Evolutionary conservation across 2,797 vertebrate genomes (phyloP).

Genomic region (Spinus pinus): DNA sequence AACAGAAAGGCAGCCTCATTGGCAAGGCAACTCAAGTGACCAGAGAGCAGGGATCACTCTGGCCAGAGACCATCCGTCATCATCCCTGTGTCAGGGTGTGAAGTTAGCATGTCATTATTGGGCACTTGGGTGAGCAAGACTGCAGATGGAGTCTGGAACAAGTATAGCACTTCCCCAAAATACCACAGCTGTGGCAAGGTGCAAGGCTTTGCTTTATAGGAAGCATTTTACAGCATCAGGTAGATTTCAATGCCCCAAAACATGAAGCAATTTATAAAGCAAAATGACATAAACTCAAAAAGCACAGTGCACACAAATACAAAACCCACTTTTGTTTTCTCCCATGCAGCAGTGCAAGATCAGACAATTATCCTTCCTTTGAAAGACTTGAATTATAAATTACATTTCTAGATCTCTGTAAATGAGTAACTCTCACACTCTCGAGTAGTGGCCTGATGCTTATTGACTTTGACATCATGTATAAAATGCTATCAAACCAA

Average conservation of each 20-base stretch:
- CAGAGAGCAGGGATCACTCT: not conserved
- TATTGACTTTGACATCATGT: not conserved
- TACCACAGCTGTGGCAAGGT: not conserved
- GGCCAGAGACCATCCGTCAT: not conserved
- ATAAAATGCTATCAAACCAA: not conserved
- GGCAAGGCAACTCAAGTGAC: not conserved
- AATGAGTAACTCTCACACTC: not conserved
- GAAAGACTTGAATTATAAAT: slow-evolving; percentile 33
- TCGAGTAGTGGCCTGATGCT: not conserved
- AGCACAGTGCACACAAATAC: not conserved
- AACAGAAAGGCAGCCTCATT: slow-evolving; percentile 32
- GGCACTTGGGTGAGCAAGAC: not conserved
- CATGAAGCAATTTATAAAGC: not conserved
- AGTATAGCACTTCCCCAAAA: not conserved
- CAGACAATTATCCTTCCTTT: not conserved
- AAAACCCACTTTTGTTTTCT: not conserved
- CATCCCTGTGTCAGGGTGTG: not conserved
- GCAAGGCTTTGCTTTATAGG: not conserved
- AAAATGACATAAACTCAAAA: not conserved
- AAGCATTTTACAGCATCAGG: not conserved
- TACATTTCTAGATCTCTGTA: not conserved
- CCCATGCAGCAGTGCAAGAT: not conserved
- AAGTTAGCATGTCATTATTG: not conserved
- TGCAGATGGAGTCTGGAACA: not conserved
- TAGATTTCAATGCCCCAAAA: not conserved